Evolutionary conservation across 2,888 invertebrate species (phyloP).

Genomic region (Athrips mouffetella): DNA sequence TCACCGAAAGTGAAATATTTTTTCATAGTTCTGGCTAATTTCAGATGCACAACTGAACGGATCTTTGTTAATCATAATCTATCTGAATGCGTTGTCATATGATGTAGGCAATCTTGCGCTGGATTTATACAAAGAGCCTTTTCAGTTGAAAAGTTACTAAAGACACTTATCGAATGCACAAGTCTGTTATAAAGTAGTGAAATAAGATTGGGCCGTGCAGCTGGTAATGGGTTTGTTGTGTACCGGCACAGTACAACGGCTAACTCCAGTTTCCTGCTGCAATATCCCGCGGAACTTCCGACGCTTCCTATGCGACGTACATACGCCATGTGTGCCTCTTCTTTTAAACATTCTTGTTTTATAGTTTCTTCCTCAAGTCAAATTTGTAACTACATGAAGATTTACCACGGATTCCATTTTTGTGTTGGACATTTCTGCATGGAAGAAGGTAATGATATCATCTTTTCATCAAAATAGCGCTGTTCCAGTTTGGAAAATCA

Average conservation of each 20-base stretch:
- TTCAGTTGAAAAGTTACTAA: too few relatives aligned
- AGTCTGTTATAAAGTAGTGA: conserved; percentile 33
- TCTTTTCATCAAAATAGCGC: not conserved
- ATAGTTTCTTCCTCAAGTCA: not conserved
- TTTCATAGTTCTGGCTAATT: too few relatives aligned
- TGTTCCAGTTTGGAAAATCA: too few relatives aligned
- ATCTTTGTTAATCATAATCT: too few relatives aligned
- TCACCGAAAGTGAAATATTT: too few relatives aligned
- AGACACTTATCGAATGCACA: too few relatives aligned
- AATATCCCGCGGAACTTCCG: conserved; percentile 49
- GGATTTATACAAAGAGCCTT: too few relatives aligned
- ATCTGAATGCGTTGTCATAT: conserved; percentile 9
- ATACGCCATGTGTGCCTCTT: conserved; percentile 36
- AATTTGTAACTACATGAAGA: not conserved
- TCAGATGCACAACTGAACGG: too few relatives aligned
- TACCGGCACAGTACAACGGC: conserved; percentile 49
- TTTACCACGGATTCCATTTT: too few relatives aligned
- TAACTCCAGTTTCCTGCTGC: conserved; percentile 47
- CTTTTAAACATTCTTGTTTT: not conserved
- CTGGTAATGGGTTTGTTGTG: conserved; percentile 70
- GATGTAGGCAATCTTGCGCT: too few relatives aligned
- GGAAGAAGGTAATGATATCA: not conserved
- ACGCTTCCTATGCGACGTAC: conserved; percentile 34
- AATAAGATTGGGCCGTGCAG: conserved; percentile 55
- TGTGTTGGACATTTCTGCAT: too few relatives aligned